Conservation (phyloP, 2,797 vertebrate species). For the Dermochelys coriacea region DNA sequence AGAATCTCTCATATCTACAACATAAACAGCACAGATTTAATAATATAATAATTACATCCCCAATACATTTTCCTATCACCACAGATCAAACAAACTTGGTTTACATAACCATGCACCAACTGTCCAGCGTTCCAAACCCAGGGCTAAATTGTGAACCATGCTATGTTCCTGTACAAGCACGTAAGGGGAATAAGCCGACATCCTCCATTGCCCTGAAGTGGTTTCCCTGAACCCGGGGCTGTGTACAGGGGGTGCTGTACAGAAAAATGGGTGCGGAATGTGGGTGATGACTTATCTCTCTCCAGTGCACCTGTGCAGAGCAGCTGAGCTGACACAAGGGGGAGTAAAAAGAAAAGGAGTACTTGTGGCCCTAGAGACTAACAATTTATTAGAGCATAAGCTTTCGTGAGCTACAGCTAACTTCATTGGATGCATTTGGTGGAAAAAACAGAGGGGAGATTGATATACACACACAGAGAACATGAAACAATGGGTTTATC, state of each 20-base stretch:
- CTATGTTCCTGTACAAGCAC: background rate
- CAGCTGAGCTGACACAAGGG: background rate
- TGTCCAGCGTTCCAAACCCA: background rate
- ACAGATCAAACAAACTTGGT: conserved; percentile 57
- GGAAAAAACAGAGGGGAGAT: no score
- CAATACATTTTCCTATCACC: background rate
- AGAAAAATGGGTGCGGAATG: background rate
- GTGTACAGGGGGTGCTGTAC: background rate
- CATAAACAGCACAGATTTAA: background rate
- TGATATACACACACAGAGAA: no score
- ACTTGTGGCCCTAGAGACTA: no score
- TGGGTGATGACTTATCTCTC: background rate
- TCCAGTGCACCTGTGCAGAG: background rate
- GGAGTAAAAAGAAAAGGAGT: no score
- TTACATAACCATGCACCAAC: conserved; percentile 21
- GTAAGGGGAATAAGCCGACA: background rate
- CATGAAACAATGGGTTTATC: no score
- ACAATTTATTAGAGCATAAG: no score
- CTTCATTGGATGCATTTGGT: no score
- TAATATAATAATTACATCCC: background rate
- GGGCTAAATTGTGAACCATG: background rate
- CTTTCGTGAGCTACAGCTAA: no score
- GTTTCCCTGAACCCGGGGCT: background rate
- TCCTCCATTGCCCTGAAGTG: rapidly evolving
- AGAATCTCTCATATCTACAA: background rate